Conservation (phyloP, 2,888 invertebrate species). For the Chrysopilus asiliformis region DNA sequence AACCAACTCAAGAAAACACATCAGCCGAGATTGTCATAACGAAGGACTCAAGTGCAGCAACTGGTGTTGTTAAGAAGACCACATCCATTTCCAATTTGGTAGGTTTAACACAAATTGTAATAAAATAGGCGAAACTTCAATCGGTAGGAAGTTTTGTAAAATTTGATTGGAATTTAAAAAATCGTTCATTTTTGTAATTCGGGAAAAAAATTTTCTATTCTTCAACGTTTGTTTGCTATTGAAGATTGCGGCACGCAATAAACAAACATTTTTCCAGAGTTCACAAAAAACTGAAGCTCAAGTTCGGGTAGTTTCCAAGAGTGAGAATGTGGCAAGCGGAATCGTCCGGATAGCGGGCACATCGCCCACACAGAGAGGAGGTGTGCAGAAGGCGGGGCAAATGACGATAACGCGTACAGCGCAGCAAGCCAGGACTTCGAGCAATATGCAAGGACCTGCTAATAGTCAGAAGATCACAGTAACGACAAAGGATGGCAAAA, state of each 20-base stretch:
- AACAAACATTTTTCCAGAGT: conserved; percentile 19
- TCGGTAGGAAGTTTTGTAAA: no score
- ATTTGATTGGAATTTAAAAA: no score
- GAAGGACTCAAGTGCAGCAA: conserved; percentile 26
- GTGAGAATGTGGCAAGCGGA: conserved; percentile 29
- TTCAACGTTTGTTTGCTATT: no score
- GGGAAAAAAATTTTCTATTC: no score
- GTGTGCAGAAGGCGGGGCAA: conserved; percentile 8
- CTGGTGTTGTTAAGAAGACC: conserved; percentile 32
- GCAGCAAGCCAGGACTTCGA: neutral
- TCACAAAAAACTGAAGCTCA: conserved; percentile 29
- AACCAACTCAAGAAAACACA: conserved; percentile 25
- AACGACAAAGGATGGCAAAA: no score
- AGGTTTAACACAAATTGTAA: no score
- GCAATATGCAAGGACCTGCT: neutral
- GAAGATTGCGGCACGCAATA: conserved; percentile 3
- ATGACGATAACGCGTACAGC: conserved; percentile 5
- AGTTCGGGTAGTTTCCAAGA: conserved; percentile 31
- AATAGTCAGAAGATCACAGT: neutral
- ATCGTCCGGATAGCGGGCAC: conserved; percentile 25
- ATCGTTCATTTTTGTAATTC: no score
- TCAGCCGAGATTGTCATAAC: conserved; percentile 35
- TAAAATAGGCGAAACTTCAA: neutral
- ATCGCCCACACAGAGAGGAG: conserved; percentile 10
- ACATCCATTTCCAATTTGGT: no score